Conservation (phyloP, 2,797 vertebrate species). For the Silurus aristotelis region DNA sequence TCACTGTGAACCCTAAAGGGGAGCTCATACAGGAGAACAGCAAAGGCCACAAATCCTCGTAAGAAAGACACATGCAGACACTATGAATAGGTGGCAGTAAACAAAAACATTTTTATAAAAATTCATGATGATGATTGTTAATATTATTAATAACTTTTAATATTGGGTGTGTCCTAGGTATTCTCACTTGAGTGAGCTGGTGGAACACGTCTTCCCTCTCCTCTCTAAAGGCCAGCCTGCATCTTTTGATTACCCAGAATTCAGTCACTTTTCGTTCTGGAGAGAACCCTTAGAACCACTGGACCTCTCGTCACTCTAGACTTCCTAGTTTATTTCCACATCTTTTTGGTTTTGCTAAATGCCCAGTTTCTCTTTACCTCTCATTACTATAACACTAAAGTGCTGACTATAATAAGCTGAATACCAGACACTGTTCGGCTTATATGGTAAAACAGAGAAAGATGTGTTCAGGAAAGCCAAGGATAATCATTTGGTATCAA, state of each 20-base stretch:
- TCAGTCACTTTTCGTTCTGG: constrained; percentile 84
- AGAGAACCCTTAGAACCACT: constrained; percentile 74
- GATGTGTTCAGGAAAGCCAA: background rate
- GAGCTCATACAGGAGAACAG: constrained; percentile 87
- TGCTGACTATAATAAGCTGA: background rate
- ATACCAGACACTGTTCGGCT: background rate
- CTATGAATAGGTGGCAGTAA: background rate
- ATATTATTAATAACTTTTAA: constrained; percentile 27
- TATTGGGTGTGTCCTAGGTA: constrained; percentile 74
- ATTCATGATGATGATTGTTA: background rate
- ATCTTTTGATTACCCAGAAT: constrained; percentile 80
- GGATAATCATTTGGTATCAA: constrained; percentile 12
- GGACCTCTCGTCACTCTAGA: constrained; percentile 69
- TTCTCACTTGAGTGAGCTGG: constrained; percentile 81
- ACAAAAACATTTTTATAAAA: background rate
- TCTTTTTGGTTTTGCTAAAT: background rate
- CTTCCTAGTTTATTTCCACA: background rate
- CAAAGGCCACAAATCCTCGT: constrained; percentile 90
- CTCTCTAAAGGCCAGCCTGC: constrained; percentile 58
- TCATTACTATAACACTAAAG: background rate
- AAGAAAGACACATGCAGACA: constrained; percentile 61
- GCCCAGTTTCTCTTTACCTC: background rate
- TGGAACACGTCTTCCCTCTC: constrained; percentile 90
- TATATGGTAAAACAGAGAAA: background rate
- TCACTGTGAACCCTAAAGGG: constrained; percentile 93